Evolutionary conservation across 1,140 invertebrate genomes (phyloP), one percentile per base, ranked within the genome.

Genomic region (Trachymyrmex cornetzi): DNA sequence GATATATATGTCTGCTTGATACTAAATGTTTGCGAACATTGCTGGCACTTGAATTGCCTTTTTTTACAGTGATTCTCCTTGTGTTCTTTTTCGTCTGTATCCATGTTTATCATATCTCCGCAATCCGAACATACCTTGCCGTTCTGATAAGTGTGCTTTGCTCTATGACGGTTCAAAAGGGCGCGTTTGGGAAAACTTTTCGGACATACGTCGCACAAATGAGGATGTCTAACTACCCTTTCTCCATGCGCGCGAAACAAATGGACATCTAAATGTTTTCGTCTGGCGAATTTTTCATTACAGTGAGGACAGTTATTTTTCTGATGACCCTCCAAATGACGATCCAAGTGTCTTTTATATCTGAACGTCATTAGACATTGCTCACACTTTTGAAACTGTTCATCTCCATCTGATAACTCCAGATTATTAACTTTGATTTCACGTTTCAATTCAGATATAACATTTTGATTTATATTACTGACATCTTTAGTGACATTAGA

Each of bases 281-380:
- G 88, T 19, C 93, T 87, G 0, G 94, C 94, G 80, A 95, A 94
- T 84, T 94, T 94, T 30, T 92, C 92, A 87, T 92, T 92, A 74
- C 94, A 95, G 59, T 94, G 91, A 30, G 93, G 85, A 66, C 94
- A 95, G 81, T 95, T 94, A 81, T 95, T 95, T 57, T 94, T 92
- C 34, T 93, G 93, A 77, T 95, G 94, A 16, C 94, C 94, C 72
- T 95, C 93, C 86, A 95, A 87, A 38, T 95, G 94, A 24, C 94
- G 87, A 57, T 95, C 92, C 34, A 94, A 92, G 38, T 95, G 93
- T 30, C 94, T 89, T 86, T 94, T 93, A 63, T 93, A 94, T 44
- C 88, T 89, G 22, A 95, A 95, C 24, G 91, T 94, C 93, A 94
- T 93, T 22, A 90, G 87, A 64, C 94, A 94, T 22, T 94, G 93